Evolutionary conservation across 2,113 vertebrate species (phyloP).

Genomic region (Alligator sinensis): DNA sequence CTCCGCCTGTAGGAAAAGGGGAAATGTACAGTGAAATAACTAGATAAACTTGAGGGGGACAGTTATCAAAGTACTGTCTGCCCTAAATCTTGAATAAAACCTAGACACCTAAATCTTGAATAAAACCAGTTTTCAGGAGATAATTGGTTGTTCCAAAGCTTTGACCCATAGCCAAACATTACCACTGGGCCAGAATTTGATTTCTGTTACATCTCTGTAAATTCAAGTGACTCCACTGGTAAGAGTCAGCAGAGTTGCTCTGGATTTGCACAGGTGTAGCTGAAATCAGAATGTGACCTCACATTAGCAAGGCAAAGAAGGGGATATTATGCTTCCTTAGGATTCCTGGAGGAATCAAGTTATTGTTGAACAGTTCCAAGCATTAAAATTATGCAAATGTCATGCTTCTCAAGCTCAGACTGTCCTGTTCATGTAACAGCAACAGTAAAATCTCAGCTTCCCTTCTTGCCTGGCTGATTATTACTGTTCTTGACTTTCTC

Average conservation of each 20-base stretch:
- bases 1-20: background rate
- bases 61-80: background rate
- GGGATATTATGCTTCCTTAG: background rate
- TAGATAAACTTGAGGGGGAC: background rate
- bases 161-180: background rate
- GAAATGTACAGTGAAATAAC: conserved; percentile 22
- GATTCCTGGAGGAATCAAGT: background rate
- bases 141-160: background rate
- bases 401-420: background rate
- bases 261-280: background rate
- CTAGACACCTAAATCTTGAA: background rate
- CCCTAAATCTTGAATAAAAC: background rate
- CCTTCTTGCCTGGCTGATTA: conserved; percentile 28
- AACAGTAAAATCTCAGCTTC: background rate
- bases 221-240: background rate
- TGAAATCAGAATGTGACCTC: background rate
- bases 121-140: background rate
- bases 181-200: background rate
- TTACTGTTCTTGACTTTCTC: conserved; percentile 25
- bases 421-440: background rate
- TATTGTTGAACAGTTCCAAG: conserved; percentile 8
- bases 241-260: background rate
- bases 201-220: background rate
- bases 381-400: background rate
- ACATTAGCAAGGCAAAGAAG: background rate